phyloP scores from a whole-genome alignment of 2,888 invertebrate species.

The Microctonus brassicae region DNA sequence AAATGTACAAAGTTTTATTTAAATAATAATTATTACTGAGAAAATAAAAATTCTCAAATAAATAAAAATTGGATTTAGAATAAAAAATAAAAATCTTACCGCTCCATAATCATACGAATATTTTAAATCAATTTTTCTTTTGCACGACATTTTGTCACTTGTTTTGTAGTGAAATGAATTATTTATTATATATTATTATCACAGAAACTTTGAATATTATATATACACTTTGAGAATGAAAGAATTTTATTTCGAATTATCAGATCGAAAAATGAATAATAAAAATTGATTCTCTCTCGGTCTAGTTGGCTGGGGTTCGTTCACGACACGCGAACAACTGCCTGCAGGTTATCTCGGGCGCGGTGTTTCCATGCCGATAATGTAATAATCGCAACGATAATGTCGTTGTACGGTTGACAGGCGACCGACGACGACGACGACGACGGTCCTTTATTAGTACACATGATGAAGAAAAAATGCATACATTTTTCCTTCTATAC shows the following conservation, averaged over 20 bases:
- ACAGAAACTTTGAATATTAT: neutral
- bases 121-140: slow-evolving; percentile 62
- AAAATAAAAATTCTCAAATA: neutral
- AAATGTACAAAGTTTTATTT: too few species aligned
- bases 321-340: slow-evolving; percentile 11
- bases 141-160: slow-evolving; percentile 57
- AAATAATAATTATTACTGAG: too few species aligned
- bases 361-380: slow-evolving; percentile 47
- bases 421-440: neutral
- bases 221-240: too few species aligned
- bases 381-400: slow-evolving; percentile 45
- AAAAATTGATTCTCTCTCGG: neutral
- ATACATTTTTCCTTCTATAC: neutral
- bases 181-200: neutral
- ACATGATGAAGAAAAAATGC: neutral
- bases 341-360: slow-evolving; percentile 45
- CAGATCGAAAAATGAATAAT: too few species aligned
- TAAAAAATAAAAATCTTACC: slow-evolving; percentile 51
- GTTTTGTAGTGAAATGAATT: too few species aligned
- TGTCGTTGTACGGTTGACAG: slow-evolving; percentile 20
- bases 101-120: slow-evolving; percentile 57
- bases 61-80: neutral
- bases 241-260: too few species aligned
- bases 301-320: neutral
- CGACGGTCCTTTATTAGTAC: slow-evolving; percentile 4